A percentile compares a stretch with the other conserved stretches of the same genome.
Conservation (phyloP, 23 tunicate species). For the Trididemnum clinides region DNA sequence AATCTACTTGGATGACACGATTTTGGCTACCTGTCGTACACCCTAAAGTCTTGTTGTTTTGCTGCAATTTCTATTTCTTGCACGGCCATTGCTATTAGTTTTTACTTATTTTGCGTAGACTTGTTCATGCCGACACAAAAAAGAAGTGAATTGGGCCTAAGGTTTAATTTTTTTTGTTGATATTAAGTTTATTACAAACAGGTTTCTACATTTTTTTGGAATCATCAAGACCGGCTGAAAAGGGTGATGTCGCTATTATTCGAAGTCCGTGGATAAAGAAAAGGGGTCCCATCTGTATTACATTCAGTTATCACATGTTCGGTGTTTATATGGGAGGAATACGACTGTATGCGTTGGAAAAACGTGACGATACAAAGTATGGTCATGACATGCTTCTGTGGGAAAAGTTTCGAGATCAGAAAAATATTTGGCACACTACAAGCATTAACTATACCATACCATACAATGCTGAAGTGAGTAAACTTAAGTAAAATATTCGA, state of each 20-base stretch:
- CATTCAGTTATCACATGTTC: constrained; percentile 80
- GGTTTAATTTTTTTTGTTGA: no score
- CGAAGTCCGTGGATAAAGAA: constrained; percentile 74
- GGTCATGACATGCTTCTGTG: constrained; percentile 78
- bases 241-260: constrained; percentile 77
- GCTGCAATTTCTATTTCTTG: no score
- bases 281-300: constrained; percentile 22
- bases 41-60: no score
- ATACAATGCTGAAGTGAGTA: constrained; percentile 55
- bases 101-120: no score
- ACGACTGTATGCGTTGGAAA: constrained; percentile 73
- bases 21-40: no score
- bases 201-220: constrained; percentile 85
- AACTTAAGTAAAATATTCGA: background rate
- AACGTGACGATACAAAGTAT: constrained; percentile 43
- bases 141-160: no score
- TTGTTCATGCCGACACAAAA: no score
- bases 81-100: no score
- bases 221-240: constrained; percentile 67
- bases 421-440: constrained; percentile 52
- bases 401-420: constrained; percentile 80
- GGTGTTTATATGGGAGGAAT: constrained; percentile 83
- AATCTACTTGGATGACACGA: no score
- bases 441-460: constrained; percentile 38
- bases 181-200: no score